Evolutionary conservation across 2,888 invertebrate genomes (phyloP), one percentile per base, ranked within the genome.

Genomic region (Polietes domitor): DNA sequence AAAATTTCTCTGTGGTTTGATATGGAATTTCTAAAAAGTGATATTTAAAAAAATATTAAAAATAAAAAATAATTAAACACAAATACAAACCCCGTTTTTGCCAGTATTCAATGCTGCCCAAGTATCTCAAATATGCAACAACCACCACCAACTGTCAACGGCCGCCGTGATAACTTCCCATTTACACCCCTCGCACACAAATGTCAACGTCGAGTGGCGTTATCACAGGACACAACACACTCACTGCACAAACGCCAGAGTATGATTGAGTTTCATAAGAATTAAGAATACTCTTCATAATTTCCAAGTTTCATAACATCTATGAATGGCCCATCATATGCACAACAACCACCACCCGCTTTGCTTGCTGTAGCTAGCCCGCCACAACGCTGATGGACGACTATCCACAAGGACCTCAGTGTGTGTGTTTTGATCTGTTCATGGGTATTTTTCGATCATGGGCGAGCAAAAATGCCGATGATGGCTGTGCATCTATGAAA

Each of bases 181-280:
- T 19, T 26, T 3, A 21, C 19, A 65, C 65, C 65, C 65, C 65
- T 19, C 65, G 65, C 15, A 32, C 17, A 7, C 26, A n/a, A 32
- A 61, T 41, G 65, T 41, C 65, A 65, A 65, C 17, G 37, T 41
- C 65, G 37, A 6, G 37, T 41, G 17, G 17, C 41, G 37, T 65
- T 65, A 65, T 17, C 65, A 17, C 63, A 63, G 17, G 19, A 41
- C 41, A 41, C 21, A n/a, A n/a, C n/a, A n/a, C n/a, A n/a, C n/a
- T n/a, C n/a, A 65, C 65, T 41, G 65, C 65, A 65, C 61, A 65
- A 65, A 41, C 19, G 28, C 17, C 41, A 10, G 12, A 28, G 37
- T 65, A 65, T 65, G 65, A 65, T 65, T 17, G 19, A 41, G 37
- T 65, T 65, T 65, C 65, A 65, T 65, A 65, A 19, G 0, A 41